Conservation (phyloP, 2,113 vertebrate species). For the Probosciger aterrimus region DNA sequence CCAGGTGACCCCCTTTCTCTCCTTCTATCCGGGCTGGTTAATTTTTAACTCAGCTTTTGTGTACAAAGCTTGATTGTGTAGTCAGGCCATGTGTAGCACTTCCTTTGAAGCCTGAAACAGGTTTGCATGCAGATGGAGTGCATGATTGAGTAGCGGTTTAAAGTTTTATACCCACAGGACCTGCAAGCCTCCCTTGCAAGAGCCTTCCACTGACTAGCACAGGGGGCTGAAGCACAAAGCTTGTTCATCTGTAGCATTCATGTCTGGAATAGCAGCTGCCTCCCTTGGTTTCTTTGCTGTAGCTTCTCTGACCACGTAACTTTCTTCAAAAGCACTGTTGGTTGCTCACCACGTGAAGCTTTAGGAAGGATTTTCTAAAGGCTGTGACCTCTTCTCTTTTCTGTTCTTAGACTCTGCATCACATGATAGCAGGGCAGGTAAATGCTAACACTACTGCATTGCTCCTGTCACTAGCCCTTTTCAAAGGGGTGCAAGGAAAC, state of each 20-base stretch:
- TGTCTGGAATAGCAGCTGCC: neutral
- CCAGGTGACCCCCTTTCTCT: conserved; percentile 28
- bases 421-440: neutral
- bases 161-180: neutral
- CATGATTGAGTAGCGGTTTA: neutral
- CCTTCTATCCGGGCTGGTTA: neutral
- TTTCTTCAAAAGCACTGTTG: neutral
- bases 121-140: conserved; percentile 3
- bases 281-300: neutral
- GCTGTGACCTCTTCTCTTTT: neutral
- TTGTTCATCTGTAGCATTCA: neutral
- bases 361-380: neutral
- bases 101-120: neutral
- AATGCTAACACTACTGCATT: neutral
- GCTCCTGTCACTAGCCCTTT: neutral
- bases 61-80: neutral
- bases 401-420: neutral
- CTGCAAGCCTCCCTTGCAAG: neutral
- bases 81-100: neutral
- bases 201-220: neutral
- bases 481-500: neutral
- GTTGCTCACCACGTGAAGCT: neutral
- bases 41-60: conserved; percentile 28
- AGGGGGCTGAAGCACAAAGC: neutral
- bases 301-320: neutral